Conservation (phyloP, 2,113 vertebrate genomes). For the Rhombomys opimus region DNA sequence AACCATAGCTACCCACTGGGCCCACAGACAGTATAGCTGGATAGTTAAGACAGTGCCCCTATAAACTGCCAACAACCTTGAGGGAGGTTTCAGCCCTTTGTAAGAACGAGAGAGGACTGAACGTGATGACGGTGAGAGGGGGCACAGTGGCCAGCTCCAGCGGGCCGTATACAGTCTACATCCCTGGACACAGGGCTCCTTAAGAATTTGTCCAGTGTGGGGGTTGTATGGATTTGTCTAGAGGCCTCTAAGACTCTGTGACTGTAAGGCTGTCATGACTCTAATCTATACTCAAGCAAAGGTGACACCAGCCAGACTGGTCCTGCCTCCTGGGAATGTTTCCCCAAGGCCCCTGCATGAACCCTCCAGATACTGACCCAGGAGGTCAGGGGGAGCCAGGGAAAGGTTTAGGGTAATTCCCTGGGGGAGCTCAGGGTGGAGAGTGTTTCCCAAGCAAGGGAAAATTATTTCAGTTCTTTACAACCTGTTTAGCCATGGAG, state of each 20-base stretch:
- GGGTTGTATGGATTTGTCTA: background rate
- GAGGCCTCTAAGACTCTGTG: background rate
- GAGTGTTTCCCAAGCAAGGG: background rate
- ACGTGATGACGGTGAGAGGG: background rate
- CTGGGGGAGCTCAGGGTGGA: background rate
- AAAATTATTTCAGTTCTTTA: constrained; percentile 24
- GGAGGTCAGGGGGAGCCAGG: background rate
- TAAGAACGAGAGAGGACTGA: background rate
- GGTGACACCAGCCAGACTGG: background rate
- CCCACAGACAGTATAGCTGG: background rate
- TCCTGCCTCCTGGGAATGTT: background rate
- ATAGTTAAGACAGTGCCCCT: background rate
- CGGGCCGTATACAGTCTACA: background rate
- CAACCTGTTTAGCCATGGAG: background rate
- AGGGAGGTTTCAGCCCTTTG: background rate
- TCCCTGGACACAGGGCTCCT: background rate
- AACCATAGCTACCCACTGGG: background rate
- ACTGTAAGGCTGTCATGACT: background rate
- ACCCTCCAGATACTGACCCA: background rate
- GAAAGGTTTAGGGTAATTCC: background rate
- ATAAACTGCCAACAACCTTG: background rate
- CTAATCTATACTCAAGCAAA: background rate
- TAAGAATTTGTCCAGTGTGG: background rate
- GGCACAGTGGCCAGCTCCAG: background rate
- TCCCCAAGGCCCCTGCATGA: background rate